phyloP scores from a whole-genome alignment of 2,888 invertebrate species.

The Entomobrya multifasciata region DNA sequence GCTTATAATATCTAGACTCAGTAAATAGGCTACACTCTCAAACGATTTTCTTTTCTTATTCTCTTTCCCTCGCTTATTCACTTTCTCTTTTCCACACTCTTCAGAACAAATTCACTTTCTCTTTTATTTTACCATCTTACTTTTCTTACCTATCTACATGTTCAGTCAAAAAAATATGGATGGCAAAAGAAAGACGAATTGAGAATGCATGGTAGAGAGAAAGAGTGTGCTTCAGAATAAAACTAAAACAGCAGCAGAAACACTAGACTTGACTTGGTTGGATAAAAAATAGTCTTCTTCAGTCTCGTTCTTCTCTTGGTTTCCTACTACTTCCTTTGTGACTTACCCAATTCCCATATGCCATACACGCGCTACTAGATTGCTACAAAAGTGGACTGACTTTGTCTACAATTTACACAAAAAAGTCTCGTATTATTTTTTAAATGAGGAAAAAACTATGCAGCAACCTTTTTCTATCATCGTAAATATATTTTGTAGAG shows the following conservation, averaged over 20 bases:
- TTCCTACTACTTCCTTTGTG: constrained; percentile 34
- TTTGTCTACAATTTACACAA: not conserved
- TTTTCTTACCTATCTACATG: not conserved
- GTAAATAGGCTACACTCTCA: not conserved
- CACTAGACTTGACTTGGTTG: not conserved
- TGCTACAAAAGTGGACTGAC: constrained; percentile 4
- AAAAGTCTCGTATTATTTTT: constrained; percentile 22
- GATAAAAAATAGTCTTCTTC: no score
- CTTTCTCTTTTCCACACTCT: constrained; percentile 21
- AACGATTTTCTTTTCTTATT: not conserved
- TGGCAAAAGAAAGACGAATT: not conserved
- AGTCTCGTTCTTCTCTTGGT: not conserved
- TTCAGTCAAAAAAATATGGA: constrained; percentile 7
- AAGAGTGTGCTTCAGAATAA: not conserved
- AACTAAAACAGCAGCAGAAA: not conserved
- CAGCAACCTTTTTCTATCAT: constrained; percentile 32
- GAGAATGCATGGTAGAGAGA: not conserved
- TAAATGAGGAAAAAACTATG: constrained; percentile 1
- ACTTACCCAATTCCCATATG: constrained; percentile 45
- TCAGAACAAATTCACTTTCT: constrained; percentile 33
- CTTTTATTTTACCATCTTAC: constrained; percentile 5
- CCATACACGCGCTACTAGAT: constrained; percentile 1
- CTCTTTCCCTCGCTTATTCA: constrained; percentile 16
- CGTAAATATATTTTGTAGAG: not conserved
- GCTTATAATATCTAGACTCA: not conserved